phyloP scores from a whole-genome alignment of 2,797 vertebrate genomes.

The Choloepus didactylus region DNA sequence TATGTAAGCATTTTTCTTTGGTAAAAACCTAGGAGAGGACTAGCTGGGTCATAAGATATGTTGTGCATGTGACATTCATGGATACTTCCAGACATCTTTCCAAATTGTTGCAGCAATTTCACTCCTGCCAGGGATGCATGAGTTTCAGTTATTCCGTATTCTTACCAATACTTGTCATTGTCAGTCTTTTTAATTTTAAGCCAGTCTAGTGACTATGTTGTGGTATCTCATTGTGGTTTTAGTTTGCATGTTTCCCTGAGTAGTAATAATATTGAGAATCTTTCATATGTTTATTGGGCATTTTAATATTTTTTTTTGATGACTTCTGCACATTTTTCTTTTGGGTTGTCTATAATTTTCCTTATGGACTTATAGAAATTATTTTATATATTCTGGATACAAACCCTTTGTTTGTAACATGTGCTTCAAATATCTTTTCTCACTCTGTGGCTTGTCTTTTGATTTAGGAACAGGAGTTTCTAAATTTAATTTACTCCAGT shows the following conservation, averaged over 20 bases:
- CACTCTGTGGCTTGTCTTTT: neutral
- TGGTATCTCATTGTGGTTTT: neutral
- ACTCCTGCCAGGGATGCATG: neutral
- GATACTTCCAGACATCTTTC: neutral
- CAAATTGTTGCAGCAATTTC: neutral
- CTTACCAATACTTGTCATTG: neutral
- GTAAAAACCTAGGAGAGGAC: neutral
- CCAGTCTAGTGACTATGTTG: neutral
- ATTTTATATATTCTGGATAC: neutral
- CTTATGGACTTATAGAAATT: slow-evolving; percentile 15
- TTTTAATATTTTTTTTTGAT: neutral
- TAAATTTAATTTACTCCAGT: slow-evolving; percentile 4
- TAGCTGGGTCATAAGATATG: neutral
- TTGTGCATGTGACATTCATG: neutral
- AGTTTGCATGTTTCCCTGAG: neutral
- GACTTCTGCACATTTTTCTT: neutral
- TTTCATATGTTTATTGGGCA: neutral
- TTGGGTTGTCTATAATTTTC: slow-evolving; percentile 18
- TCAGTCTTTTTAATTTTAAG: slow-evolving; percentile 24
- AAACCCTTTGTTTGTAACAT: neutral
- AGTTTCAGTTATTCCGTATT: neutral
- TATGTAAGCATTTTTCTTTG: slow-evolving; percentile 13
- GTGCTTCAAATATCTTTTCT: neutral
- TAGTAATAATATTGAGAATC: neutral
- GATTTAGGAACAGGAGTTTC: slow-evolving; percentile 11